These are phyloP conservation scores for Drosophila robusta DNA, from an alignment of 2,888 invertebrate genomes.

Conservation along the genomic window DNA sequence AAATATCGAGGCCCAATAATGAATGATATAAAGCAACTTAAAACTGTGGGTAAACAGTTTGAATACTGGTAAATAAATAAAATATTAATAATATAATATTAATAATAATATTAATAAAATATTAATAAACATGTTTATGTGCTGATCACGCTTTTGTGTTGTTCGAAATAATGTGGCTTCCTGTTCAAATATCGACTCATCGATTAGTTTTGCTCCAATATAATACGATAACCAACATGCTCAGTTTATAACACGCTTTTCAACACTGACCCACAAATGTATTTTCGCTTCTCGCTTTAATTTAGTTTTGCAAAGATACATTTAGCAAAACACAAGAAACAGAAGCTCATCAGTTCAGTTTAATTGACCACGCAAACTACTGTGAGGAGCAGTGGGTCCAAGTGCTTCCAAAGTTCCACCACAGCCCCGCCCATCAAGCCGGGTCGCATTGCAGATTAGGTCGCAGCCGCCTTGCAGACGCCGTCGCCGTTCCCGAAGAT, in stretches of 20 bases:
- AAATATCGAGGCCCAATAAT: not conserved
- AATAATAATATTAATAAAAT: too few relatives aligned
- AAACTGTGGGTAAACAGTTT: not conserved
- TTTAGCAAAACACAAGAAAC: not conserved
- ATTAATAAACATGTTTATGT: too few relatives aligned
- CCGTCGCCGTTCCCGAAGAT: constrained; percentile 14
- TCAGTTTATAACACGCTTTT: constrained; percentile 2
- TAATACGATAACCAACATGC: constrained; percentile 6
- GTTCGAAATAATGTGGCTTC: not conserved
- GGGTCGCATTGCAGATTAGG: constrained; percentile 2
- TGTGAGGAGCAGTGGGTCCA: not conserved
- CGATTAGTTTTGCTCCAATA: constrained; percentile 4
- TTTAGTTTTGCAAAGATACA: constrained; percentile 10
- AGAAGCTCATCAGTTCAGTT: not conserved
- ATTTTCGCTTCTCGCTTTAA: constrained; percentile 44
- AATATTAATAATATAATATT: too few relatives aligned
- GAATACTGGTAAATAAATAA: too few relatives aligned
- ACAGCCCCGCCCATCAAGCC: constrained; percentile 1
- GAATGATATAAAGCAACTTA: not conserved
- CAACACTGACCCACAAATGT: constrained; percentile 43
- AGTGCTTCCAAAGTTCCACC: not conserved
- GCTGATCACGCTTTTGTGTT: not conserved
- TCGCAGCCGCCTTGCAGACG: constrained; percentile 39
- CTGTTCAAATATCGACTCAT: not conserved
- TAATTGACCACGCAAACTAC: not conserved